Base-by-base conservation (phyloP, 2,888 invertebrate genomes). In the Amphipoea oculea region DNA sequence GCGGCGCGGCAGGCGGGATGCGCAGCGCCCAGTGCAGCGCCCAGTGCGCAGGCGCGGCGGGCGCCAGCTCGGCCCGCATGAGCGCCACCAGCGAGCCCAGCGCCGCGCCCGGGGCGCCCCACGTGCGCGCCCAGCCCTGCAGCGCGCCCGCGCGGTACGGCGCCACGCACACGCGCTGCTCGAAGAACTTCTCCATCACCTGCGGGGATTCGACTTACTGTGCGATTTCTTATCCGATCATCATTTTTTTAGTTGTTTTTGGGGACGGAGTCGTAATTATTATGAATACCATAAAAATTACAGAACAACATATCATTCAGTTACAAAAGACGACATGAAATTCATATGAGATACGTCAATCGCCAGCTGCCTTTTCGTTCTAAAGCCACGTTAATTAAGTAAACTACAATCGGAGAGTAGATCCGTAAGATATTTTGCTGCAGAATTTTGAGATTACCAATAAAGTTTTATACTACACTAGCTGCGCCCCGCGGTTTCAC, bases 161-260 rank as follows among this genome's bases (percentile, higher is more conserved):
- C 5, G 99, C 98, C 36, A 98, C 98, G 14, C 98, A 99, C 60
- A 99, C 99, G 93, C 99, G 97, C 42, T 98, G 97, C 93, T 99
- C 99, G 96, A 99, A 99, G 97, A 99, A 99, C 92, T 98, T 98
- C 95, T 99, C 99, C 92, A 99, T 97, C 76, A 99, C 98, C 98
- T 98, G 95, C 12, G 12, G 7, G 14, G n/a, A 48, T 12, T 14
- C 20, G 11, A 57, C 17, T 29, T 17, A 45, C 36, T 4, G 23
- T 36, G 4, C 20, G 0, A 29, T 42, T 36, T 14, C 5, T 51
- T 29, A 14, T 62, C 4, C 7, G 0, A 7, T n/a, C 48, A 5
- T 42, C 4, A 4, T 20, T 20, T n/a, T 23, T n/a, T 36, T 9
- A 4, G 1, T 51, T 51, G 11, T 40, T 65, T 40, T 40, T 40